phyloP scores from a whole-genome alignment of 2,888 invertebrate genomes.

The Psylliodes chrysocephalus region DNA sequence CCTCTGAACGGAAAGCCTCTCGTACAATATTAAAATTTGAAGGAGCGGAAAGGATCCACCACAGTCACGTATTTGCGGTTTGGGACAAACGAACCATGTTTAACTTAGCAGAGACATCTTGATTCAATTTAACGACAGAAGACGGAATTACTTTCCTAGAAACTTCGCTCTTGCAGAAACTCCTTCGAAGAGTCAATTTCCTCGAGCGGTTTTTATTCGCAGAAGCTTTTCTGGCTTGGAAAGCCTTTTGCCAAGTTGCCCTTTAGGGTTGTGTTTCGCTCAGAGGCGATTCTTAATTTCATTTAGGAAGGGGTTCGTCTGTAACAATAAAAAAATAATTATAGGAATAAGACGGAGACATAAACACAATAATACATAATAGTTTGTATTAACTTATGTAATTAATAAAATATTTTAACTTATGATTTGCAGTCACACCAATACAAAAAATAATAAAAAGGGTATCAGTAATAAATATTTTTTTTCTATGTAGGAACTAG shows the following conservation, averaged over 20 bases:
- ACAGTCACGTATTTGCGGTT: slow-evolving; percentile 42
- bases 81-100: slow-evolving; percentile 53
- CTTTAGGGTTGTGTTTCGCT: slow-evolving; percentile 19
- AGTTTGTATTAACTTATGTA: no score
- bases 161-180: slow-evolving; percentile 33
- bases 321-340: neutral
- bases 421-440: no score
- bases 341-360: no score
- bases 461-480: no score
- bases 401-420: no score
- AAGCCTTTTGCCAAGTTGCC: slow-evolving; percentile 17
- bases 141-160: slow-evolving; percentile 23
- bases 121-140: slow-evolving; percentile 24
- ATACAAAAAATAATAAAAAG: no score
- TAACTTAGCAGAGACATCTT: slow-evolving; percentile 50
- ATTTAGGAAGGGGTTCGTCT: neutral
- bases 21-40: slow-evolving; percentile 27
- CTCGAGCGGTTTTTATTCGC: slow-evolving; percentile 27
- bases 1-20: neutral
- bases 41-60: slow-evolving; percentile 20
- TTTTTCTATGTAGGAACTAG: no score
- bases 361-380: no score
- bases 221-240: slow-evolving; percentile 18
- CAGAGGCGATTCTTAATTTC: neutral
- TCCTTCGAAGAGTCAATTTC: slow-evolving; percentile 30